A percentile compares a stretch with the other conserved stretches of the same genome.
Evolutionary conservation across 2,888 invertebrate species (phyloP).

Genomic region (Gnatocerus cornutus): DNA sequence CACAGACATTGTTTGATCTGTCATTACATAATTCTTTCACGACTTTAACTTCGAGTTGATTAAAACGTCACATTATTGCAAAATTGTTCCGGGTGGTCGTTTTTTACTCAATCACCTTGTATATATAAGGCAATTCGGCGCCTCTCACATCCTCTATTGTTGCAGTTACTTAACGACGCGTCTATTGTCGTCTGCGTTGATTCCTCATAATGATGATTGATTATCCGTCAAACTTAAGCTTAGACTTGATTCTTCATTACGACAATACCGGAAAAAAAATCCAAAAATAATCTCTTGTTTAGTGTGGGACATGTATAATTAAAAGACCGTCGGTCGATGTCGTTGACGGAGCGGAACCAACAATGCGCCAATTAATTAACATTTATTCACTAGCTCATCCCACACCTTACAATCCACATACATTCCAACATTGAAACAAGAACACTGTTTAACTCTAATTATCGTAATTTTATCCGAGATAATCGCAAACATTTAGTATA

Average conservation of each 20-base stretch:
- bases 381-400: conserved; percentile 51
- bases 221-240: conserved; percentile 43
- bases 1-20: too few relatives aligned
- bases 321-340: conserved; percentile 47
- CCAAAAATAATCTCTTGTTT: conserved; percentile 44
- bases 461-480: conserved; percentile 44
- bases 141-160: conserved; percentile 26
- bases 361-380: conserved; percentile 54
- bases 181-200: conserved; percentile 49
- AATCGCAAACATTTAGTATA: conserved; percentile 38
- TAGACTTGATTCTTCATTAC: conserved; percentile 24
- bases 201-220: conserved; percentile 54
- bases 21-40: too few relatives aligned
- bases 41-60: too few relatives aligned
- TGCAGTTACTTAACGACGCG: conserved; percentile 39
- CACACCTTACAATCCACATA: conserved; percentile 31
- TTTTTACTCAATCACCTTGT: conserved; percentile 8
- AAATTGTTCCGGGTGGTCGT: not conserved
- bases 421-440: conserved; percentile 34
- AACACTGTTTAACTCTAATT: conserved; percentile 42
- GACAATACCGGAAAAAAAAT: conserved; percentile 31
- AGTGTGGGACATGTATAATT: conserved; percentile 53
- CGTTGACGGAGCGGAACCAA: conserved; percentile 53
- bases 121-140: conserved; percentile 11
- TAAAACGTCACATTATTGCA: not conserved